Evolutionary conservation across 2,113 vertebrate species (phyloP), one percentile per base, ranked within the genome.

Genomic region (Notothenia coriiceps): DNA sequence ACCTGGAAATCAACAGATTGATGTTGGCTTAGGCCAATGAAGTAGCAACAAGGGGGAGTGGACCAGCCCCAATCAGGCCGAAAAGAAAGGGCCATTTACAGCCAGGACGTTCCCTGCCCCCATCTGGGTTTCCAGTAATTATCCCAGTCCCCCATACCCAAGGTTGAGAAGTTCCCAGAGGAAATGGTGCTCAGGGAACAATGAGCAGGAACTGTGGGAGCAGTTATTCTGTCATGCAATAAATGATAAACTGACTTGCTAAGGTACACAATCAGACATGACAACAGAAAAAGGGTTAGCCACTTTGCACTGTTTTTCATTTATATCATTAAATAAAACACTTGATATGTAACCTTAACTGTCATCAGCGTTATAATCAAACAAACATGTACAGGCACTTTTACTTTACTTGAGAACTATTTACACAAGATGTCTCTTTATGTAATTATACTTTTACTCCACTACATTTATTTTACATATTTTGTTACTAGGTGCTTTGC

Each of bases 91-190:
- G 7, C 47, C 43, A 44, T 82, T 89, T 73, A 82, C 66, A 61
- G 63, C 67, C 75, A 85, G 44, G 43, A 59, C 68, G 44, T 63
- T 67, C 74, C 85, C 88, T 63, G 17, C 88, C 88, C 92, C 83
- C 86, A 43, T 84, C 59, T 86, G 82, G 76, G 84, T 74, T 94
- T 94, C 93, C 94, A 95, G 91, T 91, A 92, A 94, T 95, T 94
- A 94, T 92, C 82, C 35, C 35, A 40, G 35, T 40, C 62, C 88
- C 63, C 61, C 63, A 68, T 67, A 86, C 90, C 85, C 81, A 91
- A 87, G 88, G 87, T 77, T 86, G 84, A 70, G 74, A 71, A 22
- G 90, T 92, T 93, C 92, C 93, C 93, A 91, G 79, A 95, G 94
- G 94, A 96, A 95, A 92, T 72, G 22, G 57, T 72, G 85, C 65